Evolutionary conservation across 2,113 vertebrate species (phyloP).

Genomic region (Strigops habroptila): DNA sequence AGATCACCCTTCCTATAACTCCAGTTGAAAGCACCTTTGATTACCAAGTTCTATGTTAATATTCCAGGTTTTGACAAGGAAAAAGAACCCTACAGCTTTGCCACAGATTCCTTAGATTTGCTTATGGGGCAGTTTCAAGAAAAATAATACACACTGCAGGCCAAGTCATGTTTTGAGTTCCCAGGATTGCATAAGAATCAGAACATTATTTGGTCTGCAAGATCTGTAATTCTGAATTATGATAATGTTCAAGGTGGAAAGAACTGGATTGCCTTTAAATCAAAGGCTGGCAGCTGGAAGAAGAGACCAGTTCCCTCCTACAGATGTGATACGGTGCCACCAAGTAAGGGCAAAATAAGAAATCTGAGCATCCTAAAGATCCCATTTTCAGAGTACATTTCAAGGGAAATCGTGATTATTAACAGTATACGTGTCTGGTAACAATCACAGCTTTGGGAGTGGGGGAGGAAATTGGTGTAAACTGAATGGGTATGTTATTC

Average conservation of each 20-base stretch:
- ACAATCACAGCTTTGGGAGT: not conserved
- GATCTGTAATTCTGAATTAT: not conserved
- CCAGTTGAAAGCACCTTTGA: not conserved
- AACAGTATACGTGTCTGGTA: not conserved
- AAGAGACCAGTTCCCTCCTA: not conserved
- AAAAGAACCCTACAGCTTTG: not conserved
- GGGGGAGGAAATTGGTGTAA: not conserved
- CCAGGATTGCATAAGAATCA: not conserved
- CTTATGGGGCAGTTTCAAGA: not conserved
- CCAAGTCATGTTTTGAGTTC: not conserved
- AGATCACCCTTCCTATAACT: not conserved
- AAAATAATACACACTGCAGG: not conserved
- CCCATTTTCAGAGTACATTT: not conserved
- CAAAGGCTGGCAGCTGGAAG: not conserved
- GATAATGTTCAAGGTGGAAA: not conserved
- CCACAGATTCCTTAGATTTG: not conserved
- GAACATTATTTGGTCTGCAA: not conserved
- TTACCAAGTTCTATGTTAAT: not conserved
- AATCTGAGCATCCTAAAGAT: not conserved
- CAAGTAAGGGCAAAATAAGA: not conserved
- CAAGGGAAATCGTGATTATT: not conserved
- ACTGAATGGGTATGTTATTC: not conserved
- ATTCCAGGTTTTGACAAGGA: not conserved
- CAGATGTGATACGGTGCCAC: not conserved
- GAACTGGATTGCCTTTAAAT: not conserved